Evolutionary conservation across 2,797 vertebrate genomes (phyloP).

Genomic region (Hippocampus kuda): DNA sequence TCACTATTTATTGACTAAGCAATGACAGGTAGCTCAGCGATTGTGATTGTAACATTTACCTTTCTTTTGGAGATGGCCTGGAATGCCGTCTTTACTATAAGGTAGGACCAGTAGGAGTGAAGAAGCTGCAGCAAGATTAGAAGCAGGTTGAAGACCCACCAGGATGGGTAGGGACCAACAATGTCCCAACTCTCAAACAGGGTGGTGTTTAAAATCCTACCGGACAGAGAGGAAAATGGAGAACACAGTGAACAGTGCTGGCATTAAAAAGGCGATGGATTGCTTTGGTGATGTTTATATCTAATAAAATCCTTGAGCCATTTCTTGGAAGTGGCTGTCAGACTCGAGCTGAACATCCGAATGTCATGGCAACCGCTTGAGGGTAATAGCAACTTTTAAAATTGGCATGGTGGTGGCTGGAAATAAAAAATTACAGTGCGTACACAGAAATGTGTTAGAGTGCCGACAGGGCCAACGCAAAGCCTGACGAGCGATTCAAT

Average conservation of each 20-base stretch:
- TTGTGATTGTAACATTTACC: constrained; percentile 63
- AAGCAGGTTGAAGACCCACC: constrained; percentile 89
- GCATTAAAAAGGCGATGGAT: not conserved
- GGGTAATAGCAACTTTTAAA: constrained; percentile 42
- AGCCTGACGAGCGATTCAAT: not conserved
- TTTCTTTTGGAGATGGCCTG: constrained; percentile 93
- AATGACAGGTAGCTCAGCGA: not conserved
- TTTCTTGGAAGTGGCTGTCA: constrained; percentile 29
- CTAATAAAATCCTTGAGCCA: constrained; percentile 13
- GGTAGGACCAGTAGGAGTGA: constrained; percentile 92
- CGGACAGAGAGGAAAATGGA: constrained; percentile 12
- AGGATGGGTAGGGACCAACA: constrained; percentile 88
- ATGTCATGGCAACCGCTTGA: constrained; percentile 62
- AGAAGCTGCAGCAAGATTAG: constrained; percentile 83
- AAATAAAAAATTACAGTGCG: constrained; percentile 14
- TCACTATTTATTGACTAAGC: not conserved
- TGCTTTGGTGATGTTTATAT: not conserved
- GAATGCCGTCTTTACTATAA: constrained; percentile 87
- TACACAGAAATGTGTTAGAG: not conserved
- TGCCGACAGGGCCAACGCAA: not conserved
- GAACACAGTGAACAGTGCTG: not conserved
- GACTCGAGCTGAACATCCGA: constrained; percentile 44
- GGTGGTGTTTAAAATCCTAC: constrained; percentile 90
- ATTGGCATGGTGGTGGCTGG: constrained; percentile 9
- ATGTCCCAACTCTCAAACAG: constrained; percentile 96